Evolutionary conservation across 2,888 invertebrate genomes (phyloP).

Genomic region (Hermaeophaga mercurialis): DNA sequence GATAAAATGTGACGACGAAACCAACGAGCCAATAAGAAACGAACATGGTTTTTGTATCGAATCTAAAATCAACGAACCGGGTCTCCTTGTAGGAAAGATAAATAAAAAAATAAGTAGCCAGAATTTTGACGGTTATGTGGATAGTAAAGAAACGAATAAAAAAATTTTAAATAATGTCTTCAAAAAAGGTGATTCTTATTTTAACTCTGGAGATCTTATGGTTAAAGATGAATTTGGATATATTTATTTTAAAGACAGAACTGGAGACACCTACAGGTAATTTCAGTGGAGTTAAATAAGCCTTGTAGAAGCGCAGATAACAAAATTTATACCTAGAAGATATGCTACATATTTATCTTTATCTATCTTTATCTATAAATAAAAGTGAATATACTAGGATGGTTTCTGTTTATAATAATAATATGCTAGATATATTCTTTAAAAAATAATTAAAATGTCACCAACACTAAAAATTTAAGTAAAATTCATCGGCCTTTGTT

Average conservation of each 20-base stretch:
- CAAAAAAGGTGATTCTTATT: slow-evolving; percentile 83
- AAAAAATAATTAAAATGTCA: no score
- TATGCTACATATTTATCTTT: no score
- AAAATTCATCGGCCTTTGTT: no score
- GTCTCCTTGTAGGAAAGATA: slow-evolving; percentile 80
- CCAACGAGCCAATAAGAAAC: slow-evolving; percentile 75
- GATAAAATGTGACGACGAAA: slow-evolving; percentile 68
- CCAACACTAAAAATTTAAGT: no score
- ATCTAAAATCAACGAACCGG: slow-evolving; percentile 84
- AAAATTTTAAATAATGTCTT: slow-evolving; percentile 77
- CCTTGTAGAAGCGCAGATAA: no score
- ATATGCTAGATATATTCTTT: no score
- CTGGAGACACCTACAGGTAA: slow-evolving; percentile 68
- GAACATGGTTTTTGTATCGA: slow-evolving; percentile 74
- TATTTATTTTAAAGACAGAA: slow-evolving; percentile 90
- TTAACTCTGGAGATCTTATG: slow-evolving; percentile 89
- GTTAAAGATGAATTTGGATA: slow-evolving; percentile 92
- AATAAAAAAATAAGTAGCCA: slow-evolving; percentile 59
- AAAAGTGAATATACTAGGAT: no score
- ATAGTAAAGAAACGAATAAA: slow-evolving; percentile 69
- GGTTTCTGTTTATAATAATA: no score
- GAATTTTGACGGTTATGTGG: slow-evolving; percentile 74
- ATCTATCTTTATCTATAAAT: no score
- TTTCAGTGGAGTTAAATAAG: no score
- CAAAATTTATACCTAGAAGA: no score